phyloP scores from a whole-genome alignment of 2,888 invertebrate genomes.

The Lacanobia oleracea region DNA sequence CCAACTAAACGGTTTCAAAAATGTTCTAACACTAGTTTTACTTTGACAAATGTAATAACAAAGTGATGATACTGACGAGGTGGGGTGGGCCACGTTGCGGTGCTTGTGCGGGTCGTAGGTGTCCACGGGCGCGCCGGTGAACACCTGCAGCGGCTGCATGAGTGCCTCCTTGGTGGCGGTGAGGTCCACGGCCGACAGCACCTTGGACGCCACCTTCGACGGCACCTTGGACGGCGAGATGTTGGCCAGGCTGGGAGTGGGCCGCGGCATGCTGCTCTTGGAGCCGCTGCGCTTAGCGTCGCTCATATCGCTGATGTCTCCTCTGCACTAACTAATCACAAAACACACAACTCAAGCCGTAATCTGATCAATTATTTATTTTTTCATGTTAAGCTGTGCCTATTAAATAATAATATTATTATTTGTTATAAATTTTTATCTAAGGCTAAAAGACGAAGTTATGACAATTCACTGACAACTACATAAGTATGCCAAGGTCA shows the following conservation, averaged over 20 bases:
- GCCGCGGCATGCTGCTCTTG: background rate
- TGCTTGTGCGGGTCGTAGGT: conserved; percentile 93
- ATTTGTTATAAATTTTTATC: background rate
- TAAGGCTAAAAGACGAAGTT: background rate
- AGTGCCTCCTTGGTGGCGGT: background rate
- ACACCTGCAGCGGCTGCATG: background rate
- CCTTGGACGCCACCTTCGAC: conserved; percentile 13
- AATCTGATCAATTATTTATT: background rate
- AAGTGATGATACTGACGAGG: conserved; percentile 90
- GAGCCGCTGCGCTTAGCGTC: background rate
- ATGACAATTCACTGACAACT: background rate
- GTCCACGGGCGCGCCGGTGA: conserved; percentile 67
- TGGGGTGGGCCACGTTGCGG: conserved; percentile 92
- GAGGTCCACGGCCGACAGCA: conserved; percentile 13
- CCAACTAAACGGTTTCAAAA: background rate
- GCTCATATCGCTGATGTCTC: background rate
- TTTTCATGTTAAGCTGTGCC: background rate
- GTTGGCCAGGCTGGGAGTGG: background rate
- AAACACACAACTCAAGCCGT: background rate
- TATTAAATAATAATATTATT: background rate
- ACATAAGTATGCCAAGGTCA: background rate
- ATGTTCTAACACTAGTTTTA: background rate
- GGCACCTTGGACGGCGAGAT: background rate
- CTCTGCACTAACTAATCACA: background rate
- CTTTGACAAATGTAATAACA: background rate